phyloP scores from a whole-genome alignment of 2,888 invertebrate species.

The Rhimphoctona megacephalus region DNA sequence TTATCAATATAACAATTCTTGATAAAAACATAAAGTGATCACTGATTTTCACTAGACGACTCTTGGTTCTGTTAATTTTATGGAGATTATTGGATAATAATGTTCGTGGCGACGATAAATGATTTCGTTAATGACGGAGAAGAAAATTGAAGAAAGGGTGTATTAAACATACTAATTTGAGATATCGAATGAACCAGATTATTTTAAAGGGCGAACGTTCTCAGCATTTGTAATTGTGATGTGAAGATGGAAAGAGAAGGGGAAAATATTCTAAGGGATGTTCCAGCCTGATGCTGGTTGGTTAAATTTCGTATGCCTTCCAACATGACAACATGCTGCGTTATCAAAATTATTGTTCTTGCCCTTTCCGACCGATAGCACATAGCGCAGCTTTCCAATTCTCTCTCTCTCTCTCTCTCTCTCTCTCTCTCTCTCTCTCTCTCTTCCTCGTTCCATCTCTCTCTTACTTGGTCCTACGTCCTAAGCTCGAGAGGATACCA shows the following conservation, averaged over 20 bases:
- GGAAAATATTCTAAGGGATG: conserved; percentile 72
- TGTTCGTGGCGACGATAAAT: background rate
- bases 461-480: conserved; percentile 1
- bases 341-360: conserved; percentile 84
- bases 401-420: conserved; percentile 51
- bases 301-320: conserved; percentile 82
- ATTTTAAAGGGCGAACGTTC: conserved; percentile 56
- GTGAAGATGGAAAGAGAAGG: conserved; percentile 23
- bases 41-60: background rate
- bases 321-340: conserved; percentile 84
- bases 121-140: conserved; percentile 35
- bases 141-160: conserved; percentile 25
- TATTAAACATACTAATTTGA: conserved; percentile 53
- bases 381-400: conserved; percentile 56
- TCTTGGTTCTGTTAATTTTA: background rate
- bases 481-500: conserved; percentile 19
- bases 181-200: conserved; percentile 50
- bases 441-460: background rate
- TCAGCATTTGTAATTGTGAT: conserved; percentile 24
- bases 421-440: conserved; percentile 38
- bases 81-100: conserved; percentile 2
- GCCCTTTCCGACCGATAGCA: conserved; percentile 69
- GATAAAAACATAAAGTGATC: too few relatives aligned
- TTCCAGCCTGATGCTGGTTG: conserved; percentile 50
- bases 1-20: background rate